Evolutionary conservation across 2,888 invertebrate species (phyloP), one percentile per base, ranked within the genome.

Genomic region (Lysandra coridon): DNA sequence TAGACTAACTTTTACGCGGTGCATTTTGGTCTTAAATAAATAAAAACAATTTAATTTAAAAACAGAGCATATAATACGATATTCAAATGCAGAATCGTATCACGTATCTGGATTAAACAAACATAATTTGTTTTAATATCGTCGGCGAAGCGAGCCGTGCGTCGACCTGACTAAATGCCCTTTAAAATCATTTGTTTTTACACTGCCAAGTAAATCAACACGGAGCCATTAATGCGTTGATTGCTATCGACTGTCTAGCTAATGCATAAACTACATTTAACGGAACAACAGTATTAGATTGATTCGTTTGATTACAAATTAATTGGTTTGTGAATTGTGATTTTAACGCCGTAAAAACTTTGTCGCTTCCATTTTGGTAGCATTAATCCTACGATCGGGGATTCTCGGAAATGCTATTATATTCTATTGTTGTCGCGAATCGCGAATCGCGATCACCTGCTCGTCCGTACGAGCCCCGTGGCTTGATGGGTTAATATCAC

Each of bases 201-300:
- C 57, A 49, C 62, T n/a, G 7, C 23, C 23, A 74, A 64, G 74
- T 57, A 73, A 79, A 79, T 77, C 37, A 77, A 76, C 64, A 64
- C 6, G n/a, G 57, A 33, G n/a, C 79, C 79, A 76, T 79, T 76
- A 79, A 53, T 44, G 75, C 64, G 60, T 79, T 77, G 76, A 79
- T 79, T 77, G 53, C 76, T 30, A 62, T 77, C 62, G 33, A 69
- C 62, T 62, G 23, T 62, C n/a, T 23, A 23, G 33, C 33, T 69
- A 69, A 69, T 69, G 69, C 69, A 69, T 69, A 37, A 69, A 37
- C 69, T 69, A 69, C 37, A 37, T 17, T 69, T 33, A 12, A 14
- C 30, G 64, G 10, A 64, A 64, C 64, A 64, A 30, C 30, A 64
- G 64, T 30, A 64, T 64, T 64, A 10, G 30, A 64, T 23, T 64